These are phyloP conservation scores for Panthera uncia DNA, from an alignment of 2,113 vertebrate genomes.

Conservation along the genomic window DNA sequence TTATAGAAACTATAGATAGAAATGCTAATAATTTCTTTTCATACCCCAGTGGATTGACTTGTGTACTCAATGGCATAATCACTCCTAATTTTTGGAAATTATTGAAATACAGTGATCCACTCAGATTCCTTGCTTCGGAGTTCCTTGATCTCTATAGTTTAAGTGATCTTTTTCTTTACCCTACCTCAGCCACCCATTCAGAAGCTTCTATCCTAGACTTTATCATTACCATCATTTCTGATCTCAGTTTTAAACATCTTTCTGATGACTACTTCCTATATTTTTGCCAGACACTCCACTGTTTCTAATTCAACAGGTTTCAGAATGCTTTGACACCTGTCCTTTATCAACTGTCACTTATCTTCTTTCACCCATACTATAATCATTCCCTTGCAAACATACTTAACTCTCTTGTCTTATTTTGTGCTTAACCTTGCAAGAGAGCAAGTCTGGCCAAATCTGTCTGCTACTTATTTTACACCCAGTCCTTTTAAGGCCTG, in stretches of 20 bases:
- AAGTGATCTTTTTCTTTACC: not conserved
- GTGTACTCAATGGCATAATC: not conserved
- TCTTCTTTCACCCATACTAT: not conserved
- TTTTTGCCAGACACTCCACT: not conserved
- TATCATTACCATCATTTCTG: not conserved
- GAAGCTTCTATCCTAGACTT: not conserved
- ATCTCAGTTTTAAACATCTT: slow-evolving; percentile 3
- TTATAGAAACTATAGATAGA: not conserved
- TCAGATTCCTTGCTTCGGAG: not conserved
- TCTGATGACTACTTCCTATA: not conserved
- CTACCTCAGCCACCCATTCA: not conserved
- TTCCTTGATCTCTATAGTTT: not conserved
- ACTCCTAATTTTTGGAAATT: not conserved
- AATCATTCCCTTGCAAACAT: not conserved
- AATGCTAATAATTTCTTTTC: slow-evolving; percentile 28
- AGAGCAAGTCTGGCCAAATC: not conserved
- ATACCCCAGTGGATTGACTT: not conserved
- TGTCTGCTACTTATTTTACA: not conserved
- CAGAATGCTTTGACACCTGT: not conserved
- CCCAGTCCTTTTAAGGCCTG: not conserved
- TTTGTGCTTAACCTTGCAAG: not conserved
- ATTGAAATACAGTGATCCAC: not conserved
- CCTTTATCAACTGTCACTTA: not conserved
- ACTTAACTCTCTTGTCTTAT: not conserved
- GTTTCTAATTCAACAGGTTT: not conserved